Evolutionary conservation across 2,888 invertebrate species (phyloP).

Genomic region (Malthinus flaveolus): DNA sequence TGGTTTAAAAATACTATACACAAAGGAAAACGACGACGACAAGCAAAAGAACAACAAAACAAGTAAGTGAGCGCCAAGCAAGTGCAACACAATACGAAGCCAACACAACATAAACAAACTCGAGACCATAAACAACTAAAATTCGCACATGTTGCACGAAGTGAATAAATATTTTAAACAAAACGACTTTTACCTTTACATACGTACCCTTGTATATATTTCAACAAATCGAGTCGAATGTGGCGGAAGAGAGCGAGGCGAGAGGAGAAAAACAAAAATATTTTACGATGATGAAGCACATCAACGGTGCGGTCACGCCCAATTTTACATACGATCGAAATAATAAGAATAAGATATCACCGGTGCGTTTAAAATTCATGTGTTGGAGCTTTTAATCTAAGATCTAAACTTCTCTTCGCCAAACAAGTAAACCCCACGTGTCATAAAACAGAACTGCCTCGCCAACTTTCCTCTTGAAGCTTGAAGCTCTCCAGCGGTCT

Average conservation of each 20-base stretch:
- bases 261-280: background rate
- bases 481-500: conserved; percentile 13
- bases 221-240: too few species aligned
- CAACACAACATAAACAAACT: conserved; percentile 53
- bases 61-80: conserved; percentile 26
- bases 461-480: conserved; percentile 6
- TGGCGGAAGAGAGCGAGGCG: background rate
- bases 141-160: conserved; percentile 55
- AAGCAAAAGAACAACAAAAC: conserved; percentile 23
- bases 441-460: conserved; percentile 21
- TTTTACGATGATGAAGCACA: conserved; percentile 3
- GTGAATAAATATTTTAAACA: conserved; percentile 37
- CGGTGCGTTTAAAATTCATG: conserved; percentile 24
- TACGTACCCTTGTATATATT: too few species aligned
- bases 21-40: conserved; percentile 25
- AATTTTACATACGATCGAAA: conserved; percentile 18
- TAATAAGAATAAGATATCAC: conserved; percentile 26
- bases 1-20: conserved; percentile 11
- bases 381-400: conserved; percentile 17
- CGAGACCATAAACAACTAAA: conserved; percentile 48
- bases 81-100: conserved; percentile 46
- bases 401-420: conserved; percentile 10
- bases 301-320: conserved; percentile 10
- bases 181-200: background rate
- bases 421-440: conserved; percentile 20